Conservation (phyloP, 1,140 invertebrate species). For the Magallana angulata region DNA sequence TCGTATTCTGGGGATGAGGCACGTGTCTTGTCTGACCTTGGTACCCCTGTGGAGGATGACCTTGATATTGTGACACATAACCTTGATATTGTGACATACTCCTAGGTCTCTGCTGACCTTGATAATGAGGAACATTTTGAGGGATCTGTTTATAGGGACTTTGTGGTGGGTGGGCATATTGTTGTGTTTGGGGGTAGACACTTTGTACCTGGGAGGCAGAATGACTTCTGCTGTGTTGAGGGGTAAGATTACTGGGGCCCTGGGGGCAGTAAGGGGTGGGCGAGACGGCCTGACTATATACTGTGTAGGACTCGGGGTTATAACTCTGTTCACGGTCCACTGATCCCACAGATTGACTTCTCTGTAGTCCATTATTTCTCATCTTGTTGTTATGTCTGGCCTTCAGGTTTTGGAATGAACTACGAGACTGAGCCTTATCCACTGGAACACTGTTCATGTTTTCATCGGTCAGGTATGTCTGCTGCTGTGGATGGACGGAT, state of each 20-base stretch:
- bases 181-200: not conserved
- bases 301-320: not conserved
- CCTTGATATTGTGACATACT: not conserved
- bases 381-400: not conserved
- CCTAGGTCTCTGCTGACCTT: not conserved
- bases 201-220: not conserved
- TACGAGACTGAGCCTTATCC: not conserved
- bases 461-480: not conserved
- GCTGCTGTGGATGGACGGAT: not conserved
- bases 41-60: not conserved
- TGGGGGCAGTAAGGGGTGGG: not conserved
- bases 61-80: not conserved
- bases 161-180: not conserved
- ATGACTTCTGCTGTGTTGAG: not conserved
- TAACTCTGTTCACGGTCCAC: not conserved
- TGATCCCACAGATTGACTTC: not conserved
- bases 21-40: not conserved
- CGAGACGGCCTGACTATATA: not conserved
- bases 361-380: conserved; percentile 12
- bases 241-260: not conserved
- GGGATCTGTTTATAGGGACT: not conserved
- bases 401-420: conserved; percentile 11
- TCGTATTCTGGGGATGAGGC: not conserved
- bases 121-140: not conserved
- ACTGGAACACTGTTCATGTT: not conserved